Conservation (phyloP, 2,888 invertebrate species). For the Lochmaea crataegi region DNA sequence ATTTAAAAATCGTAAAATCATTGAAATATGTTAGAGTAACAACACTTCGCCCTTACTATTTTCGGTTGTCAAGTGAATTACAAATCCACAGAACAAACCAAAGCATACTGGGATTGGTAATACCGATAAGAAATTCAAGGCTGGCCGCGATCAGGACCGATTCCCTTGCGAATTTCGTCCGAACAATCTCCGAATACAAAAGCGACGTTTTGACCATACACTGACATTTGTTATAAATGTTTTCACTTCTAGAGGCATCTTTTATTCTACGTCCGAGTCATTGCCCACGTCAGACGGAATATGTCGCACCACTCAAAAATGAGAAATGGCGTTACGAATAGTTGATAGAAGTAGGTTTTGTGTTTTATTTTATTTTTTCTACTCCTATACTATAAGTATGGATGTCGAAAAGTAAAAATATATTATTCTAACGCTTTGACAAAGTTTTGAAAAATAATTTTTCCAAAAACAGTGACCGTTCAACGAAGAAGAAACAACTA, state of each 20-base stretch:
- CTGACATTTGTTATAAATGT: conserved; percentile 60
- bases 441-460: too few species aligned
- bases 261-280: conserved; percentile 53
- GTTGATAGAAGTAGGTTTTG: not conserved
- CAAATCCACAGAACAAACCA: conserved; percentile 56
- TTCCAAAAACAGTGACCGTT: too few species aligned
- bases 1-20: too few species aligned
- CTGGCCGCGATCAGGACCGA: conserved; percentile 52
- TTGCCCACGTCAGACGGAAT: conserved; percentile 48
- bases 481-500: too few species aligned
- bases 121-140: conserved; percentile 61
- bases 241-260: conserved; percentile 52
- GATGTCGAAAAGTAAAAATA: too few species aligned
- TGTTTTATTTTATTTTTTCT: conserved; percentile 1
- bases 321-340: conserved; percentile 31
- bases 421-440: too few species aligned
- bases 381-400: too few species aligned
- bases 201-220: conserved; percentile 54
- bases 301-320: conserved; percentile 44
- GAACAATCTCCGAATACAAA: conserved; percentile 57
- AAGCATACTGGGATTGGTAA: conserved; percentile 57
- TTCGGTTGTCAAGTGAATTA: conserved; percentile 54
- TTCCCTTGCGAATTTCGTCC: conserved; percentile 48
- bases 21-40: not conserved
- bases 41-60: not conserved